A percentile compares a stretch with the other conserved stretches of the same genome.
These are phyloP conservation scores for Petrocephalus zakoni DNA, from an alignment of 2,113 vertebrate species.

Conservation along the genomic window DNA sequence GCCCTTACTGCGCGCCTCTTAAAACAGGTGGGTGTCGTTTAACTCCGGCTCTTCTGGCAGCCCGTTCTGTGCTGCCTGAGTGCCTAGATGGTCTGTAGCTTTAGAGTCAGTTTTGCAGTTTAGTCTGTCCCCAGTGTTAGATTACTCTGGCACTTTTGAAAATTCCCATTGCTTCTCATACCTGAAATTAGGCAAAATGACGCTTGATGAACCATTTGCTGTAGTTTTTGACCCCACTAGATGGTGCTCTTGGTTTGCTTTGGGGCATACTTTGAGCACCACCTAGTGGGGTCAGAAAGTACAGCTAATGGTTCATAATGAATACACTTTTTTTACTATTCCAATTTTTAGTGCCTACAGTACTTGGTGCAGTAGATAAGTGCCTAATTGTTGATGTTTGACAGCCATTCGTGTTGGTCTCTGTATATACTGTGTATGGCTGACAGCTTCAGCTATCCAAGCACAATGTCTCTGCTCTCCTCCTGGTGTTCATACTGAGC, in stretches of 20 bases:
- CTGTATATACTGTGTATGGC: not conserved
- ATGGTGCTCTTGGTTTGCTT: too few species aligned
- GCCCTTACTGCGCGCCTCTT: constrained; percentile 76
- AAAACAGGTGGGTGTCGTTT: constrained; percentile 67
- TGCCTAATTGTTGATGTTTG: not conserved
- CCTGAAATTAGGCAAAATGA: not conserved
- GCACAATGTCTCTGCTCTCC: not conserved
- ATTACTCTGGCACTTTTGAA: not conserved
- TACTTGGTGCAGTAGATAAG: not conserved
- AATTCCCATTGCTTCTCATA: not conserved
- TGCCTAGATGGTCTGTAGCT: not conserved
- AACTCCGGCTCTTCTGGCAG: not conserved
- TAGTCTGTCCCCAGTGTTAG: not conserved
- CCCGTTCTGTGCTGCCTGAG: not conserved
- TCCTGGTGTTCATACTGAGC: not conserved
- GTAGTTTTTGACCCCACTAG: too few species aligned
- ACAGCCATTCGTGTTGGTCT: not conserved
- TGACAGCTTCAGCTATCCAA: not conserved
- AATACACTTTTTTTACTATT: too few species aligned
- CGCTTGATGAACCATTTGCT: too few species aligned
- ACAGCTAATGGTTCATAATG: too few species aligned
- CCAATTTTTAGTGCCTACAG: not conserved
- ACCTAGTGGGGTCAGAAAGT: too few species aligned
- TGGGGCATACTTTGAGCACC: too few species aligned
- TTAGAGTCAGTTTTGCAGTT: not conserved